These are phyloP conservation scores for Hippocampus comes DNA, from an alignment of 2,113 vertebrate genomes.

Conservation along the genomic window DNA sequence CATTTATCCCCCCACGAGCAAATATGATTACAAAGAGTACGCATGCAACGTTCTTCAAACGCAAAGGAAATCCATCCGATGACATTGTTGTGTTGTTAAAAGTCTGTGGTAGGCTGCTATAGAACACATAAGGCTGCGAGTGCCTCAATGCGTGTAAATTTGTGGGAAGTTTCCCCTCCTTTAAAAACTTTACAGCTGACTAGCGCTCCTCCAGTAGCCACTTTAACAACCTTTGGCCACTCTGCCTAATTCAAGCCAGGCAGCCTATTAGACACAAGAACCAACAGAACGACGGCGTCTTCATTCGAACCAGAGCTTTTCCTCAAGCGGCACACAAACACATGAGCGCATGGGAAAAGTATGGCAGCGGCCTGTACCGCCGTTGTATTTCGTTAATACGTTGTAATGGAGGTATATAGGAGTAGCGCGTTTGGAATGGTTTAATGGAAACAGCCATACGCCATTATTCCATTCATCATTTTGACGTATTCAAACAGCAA, in stretches of 20 bases:
- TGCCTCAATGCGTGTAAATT: constrained; percentile 62
- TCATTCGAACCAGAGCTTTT: constrained; percentile 16
- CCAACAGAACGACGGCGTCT: constrained; percentile 16
- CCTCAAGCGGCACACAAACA: constrained; percentile 13
- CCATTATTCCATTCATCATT: constrained; percentile 2
- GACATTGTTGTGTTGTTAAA: not conserved
- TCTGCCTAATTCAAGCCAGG: constrained; percentile 79
- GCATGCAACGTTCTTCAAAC: not conserved
- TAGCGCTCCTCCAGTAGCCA: constrained; percentile 72
- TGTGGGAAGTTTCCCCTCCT: constrained; percentile 75
- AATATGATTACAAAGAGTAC: not conserved
- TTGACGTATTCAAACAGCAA: not conserved
- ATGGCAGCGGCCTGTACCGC: constrained; percentile 9
- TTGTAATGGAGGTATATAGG: not conserved
- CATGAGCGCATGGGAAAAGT: constrained; percentile 3
- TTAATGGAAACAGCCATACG: constrained; percentile 1
- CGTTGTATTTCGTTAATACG: not conserved
- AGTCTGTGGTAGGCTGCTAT: constrained; percentile 5
- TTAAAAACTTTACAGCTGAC: constrained; percentile 76
- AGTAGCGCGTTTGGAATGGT: not conserved
- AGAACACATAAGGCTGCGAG: constrained; percentile 13
- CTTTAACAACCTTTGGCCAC: constrained; percentile 77
- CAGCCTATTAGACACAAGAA: constrained; percentile 42
- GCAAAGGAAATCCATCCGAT: constrained; percentile 1
- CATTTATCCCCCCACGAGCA: constrained; percentile 9